Evolutionary conservation across 2,797 vertebrate genomes (phyloP), one percentile per base, ranked within the genome.

Genomic region (Labeo calbasu): DNA sequence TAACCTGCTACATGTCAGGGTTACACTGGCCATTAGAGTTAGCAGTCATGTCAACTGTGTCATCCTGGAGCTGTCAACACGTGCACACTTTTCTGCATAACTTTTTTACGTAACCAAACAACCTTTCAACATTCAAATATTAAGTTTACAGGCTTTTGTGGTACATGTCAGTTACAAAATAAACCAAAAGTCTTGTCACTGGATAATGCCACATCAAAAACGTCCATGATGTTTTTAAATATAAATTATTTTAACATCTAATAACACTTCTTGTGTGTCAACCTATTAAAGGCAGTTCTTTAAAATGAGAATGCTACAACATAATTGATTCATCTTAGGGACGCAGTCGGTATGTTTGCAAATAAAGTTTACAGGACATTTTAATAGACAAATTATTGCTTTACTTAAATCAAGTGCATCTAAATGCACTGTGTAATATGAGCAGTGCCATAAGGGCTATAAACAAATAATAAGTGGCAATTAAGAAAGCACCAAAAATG

Each of bases 31-130:
- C 92, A 90, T 92, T 93, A 92, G 25, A 28, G 25, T 28, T 63
- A 14, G 94, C 90, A 90, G 90, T 17, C 7, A 88, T 94, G 92
- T 93, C 92, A 93, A 83, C 19, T 71, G 85, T 92, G 93, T 94
- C 94, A 94, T 93, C 92, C 89, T n/a, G 11, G 61, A 65, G 61
- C 61, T 65, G 14, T 14, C 91, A 84, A 77, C 86, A 65, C 72
- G 65, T 82, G 78, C 25, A 1, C 14, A 51, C 69, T 21, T 59
- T 21, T 46, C 66, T 75, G 69, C 28, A 57, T 1, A 61, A 66
- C 43, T 46, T 11, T 46, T 65, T 21, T 14, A 78, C 46, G n/a
- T 21, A 13, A 59, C 36, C 77, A 53, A 84, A 63, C 36, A 65
- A 61, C 50, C 65, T 25, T 23, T 40, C 12, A 14, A 32, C 12